A percentile compares a stretch with the other conserved stretches of the same genome.
Conservation (phyloP, 2,888 invertebrate genomes). For the Bellardia bayeri region DNA sequence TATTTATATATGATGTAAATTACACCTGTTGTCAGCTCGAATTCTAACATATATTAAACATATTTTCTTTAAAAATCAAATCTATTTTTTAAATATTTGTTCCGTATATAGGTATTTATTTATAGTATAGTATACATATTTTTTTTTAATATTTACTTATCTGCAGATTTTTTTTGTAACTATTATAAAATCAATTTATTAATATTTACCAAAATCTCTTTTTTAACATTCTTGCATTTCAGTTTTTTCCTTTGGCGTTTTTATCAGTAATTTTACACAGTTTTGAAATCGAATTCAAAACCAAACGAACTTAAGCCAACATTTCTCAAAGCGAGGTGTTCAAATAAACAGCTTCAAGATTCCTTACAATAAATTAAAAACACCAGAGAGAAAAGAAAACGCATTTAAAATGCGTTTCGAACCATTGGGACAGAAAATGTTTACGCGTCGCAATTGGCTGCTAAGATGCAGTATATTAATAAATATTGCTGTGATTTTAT, state of each 20-base stretch:
- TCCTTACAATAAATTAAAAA: constrained; percentile 58
- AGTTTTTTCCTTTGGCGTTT: constrained; percentile 8
- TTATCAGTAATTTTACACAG: background rate
- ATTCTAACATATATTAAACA: no score
- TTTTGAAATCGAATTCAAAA: constrained; percentile 32
- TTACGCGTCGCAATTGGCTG: constrained; percentile 88
- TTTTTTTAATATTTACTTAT: no score
- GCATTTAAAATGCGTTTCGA: constrained; percentile 80
- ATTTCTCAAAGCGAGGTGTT: constrained; percentile 13
- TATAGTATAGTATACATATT: no score
- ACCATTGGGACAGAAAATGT: constrained; percentile 83
- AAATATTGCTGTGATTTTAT: constrained; percentile 89
- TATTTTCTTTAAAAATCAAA: no score
- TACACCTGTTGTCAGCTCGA: no score
- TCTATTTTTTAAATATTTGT: no score
- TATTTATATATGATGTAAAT: no score
- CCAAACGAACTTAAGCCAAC: background rate
- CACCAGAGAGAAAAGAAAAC: constrained; percentile 58
- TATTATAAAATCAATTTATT: background rate
- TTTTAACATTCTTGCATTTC: constrained; percentile 30
- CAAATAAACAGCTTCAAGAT: constrained; percentile 74
- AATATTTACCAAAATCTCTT: background rate
- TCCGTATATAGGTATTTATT: no score
- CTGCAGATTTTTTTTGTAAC: no score
- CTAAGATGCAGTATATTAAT: constrained; percentile 90